phyloP scores from a whole-genome alignment of 1,140 invertebrate genomes.

The Drosophila truncata region DNA sequence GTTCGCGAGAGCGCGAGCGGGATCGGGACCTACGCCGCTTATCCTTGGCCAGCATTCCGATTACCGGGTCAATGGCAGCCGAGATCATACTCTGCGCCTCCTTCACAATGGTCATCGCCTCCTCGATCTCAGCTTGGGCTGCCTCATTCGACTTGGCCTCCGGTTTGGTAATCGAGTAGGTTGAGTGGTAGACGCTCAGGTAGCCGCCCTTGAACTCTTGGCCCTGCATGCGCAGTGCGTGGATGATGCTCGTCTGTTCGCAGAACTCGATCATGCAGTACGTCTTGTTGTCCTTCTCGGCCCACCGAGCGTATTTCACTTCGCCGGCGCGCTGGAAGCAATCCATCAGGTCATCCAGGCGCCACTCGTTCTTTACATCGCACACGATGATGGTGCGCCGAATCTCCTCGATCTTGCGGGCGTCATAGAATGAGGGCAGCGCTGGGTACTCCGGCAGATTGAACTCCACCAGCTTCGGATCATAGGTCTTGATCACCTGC shows the following conservation, averaged over 20 bases:
- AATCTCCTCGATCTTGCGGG: conserved; percentile 97
- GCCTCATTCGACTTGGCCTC: conserved; percentile 97
- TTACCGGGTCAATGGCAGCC: conserved; percentile 95
- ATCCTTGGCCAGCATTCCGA: conserved; percentile 93
- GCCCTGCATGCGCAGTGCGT: conserved; percentile 95
- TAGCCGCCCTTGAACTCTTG: conserved; percentile 88
- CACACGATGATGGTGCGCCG: conserved; percentile 94
- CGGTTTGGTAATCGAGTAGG: conserved; percentile 95
- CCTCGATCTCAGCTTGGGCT: conserved; percentile 97
- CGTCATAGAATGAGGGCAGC: conserved; percentile 95
- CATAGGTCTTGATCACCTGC: conserved; percentile 95
- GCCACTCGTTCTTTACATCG: conserved; percentile 90
- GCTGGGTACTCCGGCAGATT: conserved; percentile 96
- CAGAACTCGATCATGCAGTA: conserved; percentile 97
- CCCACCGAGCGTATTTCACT: conserved; percentile 98
- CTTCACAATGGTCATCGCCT: conserved; percentile 98
- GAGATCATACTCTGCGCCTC: conserved; percentile 97
- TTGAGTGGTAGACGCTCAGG: conserved; percentile 94
- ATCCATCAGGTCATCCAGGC: conserved; percentile 92
- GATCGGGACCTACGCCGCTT: conserved; percentile 89
- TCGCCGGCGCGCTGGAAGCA: conserved; percentile 95
- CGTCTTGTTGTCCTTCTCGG: conserved; percentile 91
- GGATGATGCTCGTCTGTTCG: conserved; percentile 94
- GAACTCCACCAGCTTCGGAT: conserved; percentile 94
- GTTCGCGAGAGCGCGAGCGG: conserved; percentile 86